These are phyloP conservation scores for Pomacea maculata DNA, from an alignment of 1,140 invertebrate genomes.

Conservation along the genomic window DNA sequence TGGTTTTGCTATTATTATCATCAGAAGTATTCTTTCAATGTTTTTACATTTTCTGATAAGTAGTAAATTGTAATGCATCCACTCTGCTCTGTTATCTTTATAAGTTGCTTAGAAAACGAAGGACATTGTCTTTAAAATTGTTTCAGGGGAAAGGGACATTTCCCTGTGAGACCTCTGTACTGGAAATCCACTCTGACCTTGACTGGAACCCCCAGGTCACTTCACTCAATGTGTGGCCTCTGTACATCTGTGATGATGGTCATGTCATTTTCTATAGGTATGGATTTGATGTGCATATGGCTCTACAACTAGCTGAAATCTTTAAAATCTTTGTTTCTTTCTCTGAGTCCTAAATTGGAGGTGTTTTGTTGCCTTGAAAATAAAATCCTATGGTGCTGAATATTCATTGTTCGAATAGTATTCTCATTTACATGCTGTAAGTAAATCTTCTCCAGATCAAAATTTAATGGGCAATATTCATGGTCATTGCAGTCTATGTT, in stretches of 20 bases:
- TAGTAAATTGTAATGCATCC: not conserved
- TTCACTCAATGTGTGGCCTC: constrained; percentile 66
- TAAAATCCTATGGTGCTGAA: too few relatives aligned
- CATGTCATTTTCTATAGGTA: constrained; percentile 73
- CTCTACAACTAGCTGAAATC: not conserved
- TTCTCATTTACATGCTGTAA: too few relatives aligned
- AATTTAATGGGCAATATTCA: too few relatives aligned
- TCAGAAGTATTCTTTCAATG: not conserved
- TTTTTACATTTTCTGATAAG: not conserved
- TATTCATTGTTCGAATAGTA: too few relatives aligned
- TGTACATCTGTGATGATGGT: constrained; percentile 71
- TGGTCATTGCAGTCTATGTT: too few relatives aligned
- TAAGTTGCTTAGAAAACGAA: not conserved
- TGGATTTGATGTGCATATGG: constrained; percentile 9
- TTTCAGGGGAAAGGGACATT: constrained; percentile 68
- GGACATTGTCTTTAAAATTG: too few relatives aligned
- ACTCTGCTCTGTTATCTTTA: not conserved
- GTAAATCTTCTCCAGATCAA: too few relatives aligned
- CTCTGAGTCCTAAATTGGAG: not conserved
- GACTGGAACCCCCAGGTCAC: constrained; percentile 70
- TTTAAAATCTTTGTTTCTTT: not conserved
- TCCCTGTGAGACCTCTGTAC: constrained; percentile 71
- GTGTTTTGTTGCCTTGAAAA: not conserved
- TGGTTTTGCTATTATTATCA: too few relatives aligned
- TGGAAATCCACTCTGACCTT: constrained; percentile 70